Conservation (phyloP, 23 tunicate species). For the Aplidium turbinatum region DNA sequence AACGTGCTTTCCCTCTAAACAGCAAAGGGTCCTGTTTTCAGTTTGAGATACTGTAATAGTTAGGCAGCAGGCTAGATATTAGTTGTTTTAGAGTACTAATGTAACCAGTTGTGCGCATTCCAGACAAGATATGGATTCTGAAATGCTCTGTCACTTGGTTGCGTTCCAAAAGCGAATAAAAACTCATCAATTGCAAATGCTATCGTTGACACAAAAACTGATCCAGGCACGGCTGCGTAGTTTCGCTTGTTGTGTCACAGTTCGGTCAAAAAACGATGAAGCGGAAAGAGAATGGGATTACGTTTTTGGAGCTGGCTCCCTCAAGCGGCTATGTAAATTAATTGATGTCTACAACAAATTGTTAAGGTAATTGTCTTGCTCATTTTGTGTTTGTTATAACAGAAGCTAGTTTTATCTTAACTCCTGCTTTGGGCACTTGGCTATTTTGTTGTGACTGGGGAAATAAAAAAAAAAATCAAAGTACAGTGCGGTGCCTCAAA, state of each 20-base stretch:
- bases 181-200: slow-evolving; percentile 38
- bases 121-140: slow-evolving; percentile 9
- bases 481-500: too few species aligned
- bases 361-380: slow-evolving; percentile 25
- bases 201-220: slow-evolving; percentile 27
- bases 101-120: too few species aligned
- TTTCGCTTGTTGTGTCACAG: slow-evolving; percentile 35
- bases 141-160: not conserved
- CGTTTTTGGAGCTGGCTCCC: slow-evolving; percentile 36
- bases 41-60: too few species aligned
- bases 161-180: slow-evolving; percentile 16
- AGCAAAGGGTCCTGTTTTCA: too few species aligned
- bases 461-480: too few species aligned
- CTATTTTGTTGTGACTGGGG: too few species aligned
- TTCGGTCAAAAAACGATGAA: slow-evolving; percentile 10
- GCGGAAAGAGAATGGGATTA: slow-evolving; percentile 39
- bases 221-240: slow-evolving; percentile 49
- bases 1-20: too few species aligned
- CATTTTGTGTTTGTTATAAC: too few species aligned
- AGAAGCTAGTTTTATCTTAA: too few species aligned
- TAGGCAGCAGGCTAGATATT: too few species aligned
- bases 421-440: too few species aligned
- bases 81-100: too few species aligned
- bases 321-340: slow-evolving; percentile 81
- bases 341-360: slow-evolving; percentile 70